Evolutionary conservation across 2,797 vertebrate genomes (phyloP).

Genomic region (Fratercula arctica): DNA sequence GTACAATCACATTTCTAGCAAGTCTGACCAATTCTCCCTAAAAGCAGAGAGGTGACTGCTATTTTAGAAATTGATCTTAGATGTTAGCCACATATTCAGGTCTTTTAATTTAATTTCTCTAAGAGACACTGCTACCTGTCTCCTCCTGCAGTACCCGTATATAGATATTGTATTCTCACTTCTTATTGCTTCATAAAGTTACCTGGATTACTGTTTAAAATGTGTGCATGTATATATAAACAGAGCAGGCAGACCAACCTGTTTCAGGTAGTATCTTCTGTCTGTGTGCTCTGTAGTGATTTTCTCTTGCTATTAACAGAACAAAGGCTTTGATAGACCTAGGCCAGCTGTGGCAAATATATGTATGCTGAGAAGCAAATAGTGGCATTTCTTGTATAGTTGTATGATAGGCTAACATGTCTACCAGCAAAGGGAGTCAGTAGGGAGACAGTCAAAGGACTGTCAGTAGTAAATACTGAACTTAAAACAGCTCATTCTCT

Average conservation of each 20-base stretch:
- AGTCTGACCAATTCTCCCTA: not conserved
- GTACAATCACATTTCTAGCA: not conserved
- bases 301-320: not conserved
- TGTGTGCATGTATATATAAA: accelerated
- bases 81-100: not conserved
- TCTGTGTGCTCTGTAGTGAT: not conserved
- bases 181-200: not conserved
- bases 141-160: not conserved
- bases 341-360: not conserved
- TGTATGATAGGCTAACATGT: not conserved
- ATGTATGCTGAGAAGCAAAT: not conserved
- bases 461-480: not conserved
- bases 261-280: not conserved
- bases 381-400: not conserved
- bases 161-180: not conserved
- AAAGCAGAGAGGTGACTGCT: not conserved
- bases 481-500: not conserved
- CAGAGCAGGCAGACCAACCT: not conserved
- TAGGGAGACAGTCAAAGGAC: not conserved
- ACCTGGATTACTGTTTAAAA: not conserved
- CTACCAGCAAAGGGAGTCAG: not conserved
- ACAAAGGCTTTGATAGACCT: not conserved
- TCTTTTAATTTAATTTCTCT: not conserved
- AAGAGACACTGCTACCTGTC: not conserved
- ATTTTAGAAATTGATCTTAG: not conserved